Percentiles rank a stretch among this genome's conserved stretches.
phyloP scores from a whole-genome alignment of 2,888 invertebrate genomes.

The Pheosia gnoma region DNA sequence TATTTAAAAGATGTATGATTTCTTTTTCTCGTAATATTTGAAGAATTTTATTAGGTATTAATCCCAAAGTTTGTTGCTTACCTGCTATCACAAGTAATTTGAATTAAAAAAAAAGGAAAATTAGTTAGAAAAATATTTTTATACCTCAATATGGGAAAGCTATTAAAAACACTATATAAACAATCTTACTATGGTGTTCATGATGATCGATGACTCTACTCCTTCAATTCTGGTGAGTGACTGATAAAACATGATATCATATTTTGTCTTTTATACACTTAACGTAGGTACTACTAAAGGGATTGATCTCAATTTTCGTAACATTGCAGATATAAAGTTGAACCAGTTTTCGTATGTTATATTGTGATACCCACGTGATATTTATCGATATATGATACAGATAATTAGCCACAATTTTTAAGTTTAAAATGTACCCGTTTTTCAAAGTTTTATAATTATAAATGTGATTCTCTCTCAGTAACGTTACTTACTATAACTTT shows the following conservation, averaged over 20 bases:
- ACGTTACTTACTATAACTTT: too few relatives aligned
- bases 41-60: too few relatives aligned
- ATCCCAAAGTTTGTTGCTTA: too few relatives aligned
- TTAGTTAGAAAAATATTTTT: too few relatives aligned
- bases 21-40: too few relatives aligned
- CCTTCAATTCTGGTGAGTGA: conserved; percentile 9
- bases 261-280: conserved; percentile 22
- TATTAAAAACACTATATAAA: too few relatives aligned
- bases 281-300: conserved; percentile 35
- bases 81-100: too few relatives aligned
- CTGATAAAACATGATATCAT: conserved; percentile 13
- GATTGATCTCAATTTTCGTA: not conserved
- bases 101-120: too few relatives aligned
- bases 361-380: not conserved
- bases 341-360: not conserved
- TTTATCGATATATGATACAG: not conserved
- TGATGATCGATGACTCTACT: conserved; percentile 9
- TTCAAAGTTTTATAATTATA: too few relatives aligned
- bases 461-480: too few relatives aligned
- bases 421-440: too few relatives aligned
- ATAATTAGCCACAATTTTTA: not conserved
- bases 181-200: conserved; percentile 6
- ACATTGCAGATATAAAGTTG: not conserved
- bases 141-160: too few relatives aligned
- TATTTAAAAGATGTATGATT: not conserved